Evolutionary conservation across 2,113 vertebrate genomes (phyloP).

Genomic region (Saccopteryx leptura): DNA sequence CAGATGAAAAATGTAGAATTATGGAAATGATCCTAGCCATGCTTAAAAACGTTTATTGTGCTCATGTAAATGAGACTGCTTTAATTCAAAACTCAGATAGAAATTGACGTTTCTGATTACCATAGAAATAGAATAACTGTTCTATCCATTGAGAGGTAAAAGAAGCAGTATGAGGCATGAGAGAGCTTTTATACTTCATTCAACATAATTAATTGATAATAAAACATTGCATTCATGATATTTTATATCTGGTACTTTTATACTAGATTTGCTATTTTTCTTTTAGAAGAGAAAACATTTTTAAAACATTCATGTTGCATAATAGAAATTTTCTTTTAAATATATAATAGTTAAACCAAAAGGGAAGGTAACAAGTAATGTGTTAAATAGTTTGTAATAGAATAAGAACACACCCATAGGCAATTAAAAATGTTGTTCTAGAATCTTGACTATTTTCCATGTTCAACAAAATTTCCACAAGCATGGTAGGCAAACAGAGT

Average conservation of each 20-base stretch:
- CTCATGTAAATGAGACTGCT: conserved; percentile 64
- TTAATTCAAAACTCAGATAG: conserved; percentile 64
- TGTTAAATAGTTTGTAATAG: neutral
- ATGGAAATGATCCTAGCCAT: conserved; percentile 65
- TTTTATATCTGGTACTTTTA: conserved; percentile 43
- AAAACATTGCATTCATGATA: conserved; percentile 16
- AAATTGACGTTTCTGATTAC: conserved; percentile 69
- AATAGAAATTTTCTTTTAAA: conserved; percentile 26
- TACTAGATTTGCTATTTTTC: neutral
- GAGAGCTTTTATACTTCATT: neutral
- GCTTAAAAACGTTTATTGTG: conserved; percentile 56
- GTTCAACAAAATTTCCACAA: neutral
- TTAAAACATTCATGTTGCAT: neutral
- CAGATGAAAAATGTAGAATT: conserved; percentile 66
- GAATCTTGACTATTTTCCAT: neutral
- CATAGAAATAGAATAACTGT: conserved; percentile 51
- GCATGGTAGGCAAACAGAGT: neutral
- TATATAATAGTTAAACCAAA: neutral
- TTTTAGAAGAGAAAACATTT: neutral
- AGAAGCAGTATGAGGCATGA: neutral
- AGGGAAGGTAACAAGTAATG: neutral
- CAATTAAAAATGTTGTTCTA: neutral
- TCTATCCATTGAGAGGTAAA: neutral
- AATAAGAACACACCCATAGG: neutral
- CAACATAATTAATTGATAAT: conserved; percentile 36